Percentiles rank a stretch among this genome's conserved stretches.
Evolutionary conservation across 2,797 vertebrate species (phyloP).

Genomic region (Eospalax fontanierii): DNA sequence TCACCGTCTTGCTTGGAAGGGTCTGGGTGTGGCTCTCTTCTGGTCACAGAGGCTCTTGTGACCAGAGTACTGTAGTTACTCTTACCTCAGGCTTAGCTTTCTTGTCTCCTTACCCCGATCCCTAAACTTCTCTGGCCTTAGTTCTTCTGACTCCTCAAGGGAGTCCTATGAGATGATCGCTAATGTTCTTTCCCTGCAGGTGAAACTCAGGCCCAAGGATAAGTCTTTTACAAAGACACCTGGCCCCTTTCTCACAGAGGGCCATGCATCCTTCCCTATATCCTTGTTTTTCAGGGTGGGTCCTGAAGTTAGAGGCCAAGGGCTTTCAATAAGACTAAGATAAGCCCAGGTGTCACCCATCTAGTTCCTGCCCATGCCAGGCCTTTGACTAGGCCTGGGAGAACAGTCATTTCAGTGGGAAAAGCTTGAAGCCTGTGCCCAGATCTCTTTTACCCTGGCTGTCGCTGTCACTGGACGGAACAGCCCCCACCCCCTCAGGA

Average conservation of each 20-base stretch:
- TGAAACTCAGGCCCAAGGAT: conserved; percentile 1
- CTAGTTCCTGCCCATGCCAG: too few relatives aligned
- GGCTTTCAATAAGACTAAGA: neutral
- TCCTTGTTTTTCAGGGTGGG: neutral
- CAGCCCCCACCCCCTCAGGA: neutral
- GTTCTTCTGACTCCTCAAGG: neutral
- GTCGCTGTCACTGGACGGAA: neutral
- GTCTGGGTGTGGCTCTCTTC: neutral
- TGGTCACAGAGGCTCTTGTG: neutral
- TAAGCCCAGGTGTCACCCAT: neutral
- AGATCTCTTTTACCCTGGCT: neutral
- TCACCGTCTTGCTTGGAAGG: neutral
- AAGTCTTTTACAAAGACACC: neutral
- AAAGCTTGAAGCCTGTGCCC: neutral
- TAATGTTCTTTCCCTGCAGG: neutral
- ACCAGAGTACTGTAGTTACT: neutral
- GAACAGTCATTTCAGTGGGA: neutral
- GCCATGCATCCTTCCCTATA: neutral
- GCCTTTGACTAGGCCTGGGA: neutral
- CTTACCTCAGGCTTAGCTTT: neutral
- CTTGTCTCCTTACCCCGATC: neutral
- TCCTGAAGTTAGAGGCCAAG: neutral
- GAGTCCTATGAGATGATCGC: neutral
- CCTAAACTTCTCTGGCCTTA: neutral
- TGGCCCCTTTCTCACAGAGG: neutral